Percentiles rank a stretch among this genome's conserved stretches.
Conservation (phyloP, 2,888 invertebrate species). For the Scaptomyza flava region DNA sequence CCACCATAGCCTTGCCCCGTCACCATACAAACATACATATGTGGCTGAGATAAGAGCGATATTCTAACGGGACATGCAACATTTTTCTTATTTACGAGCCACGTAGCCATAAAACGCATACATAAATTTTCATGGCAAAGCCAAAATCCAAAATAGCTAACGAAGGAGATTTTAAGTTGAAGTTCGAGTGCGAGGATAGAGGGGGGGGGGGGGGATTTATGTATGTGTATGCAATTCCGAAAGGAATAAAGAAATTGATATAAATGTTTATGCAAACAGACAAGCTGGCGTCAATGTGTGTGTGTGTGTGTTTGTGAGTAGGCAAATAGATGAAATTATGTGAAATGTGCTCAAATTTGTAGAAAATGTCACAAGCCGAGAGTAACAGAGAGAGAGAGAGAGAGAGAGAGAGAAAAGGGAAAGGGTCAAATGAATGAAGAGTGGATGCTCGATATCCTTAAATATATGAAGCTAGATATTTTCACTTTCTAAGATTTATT, state of each 20-base stretch:
- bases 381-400: slow-evolving; percentile 7
- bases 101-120: slow-evolving; percentile 74
- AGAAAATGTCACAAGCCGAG: slow-evolving; percentile 19
- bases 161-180: slow-evolving; percentile 9
- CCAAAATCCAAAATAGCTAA: slow-evolving; percentile 39
- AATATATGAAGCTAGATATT: slow-evolving; percentile 9
- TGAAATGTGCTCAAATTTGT: slow-evolving; percentile 70
- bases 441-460: slow-evolving; percentile 14
- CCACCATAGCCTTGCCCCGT: background rate
- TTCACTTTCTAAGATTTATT: slow-evolving; percentile 6
- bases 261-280: slow-evolving; percentile 66
- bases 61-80: slow-evolving; percentile 65
- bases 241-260: slow-evolving; percentile 76
- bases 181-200: background rate
- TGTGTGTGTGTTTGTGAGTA: slow-evolving; percentile 4
- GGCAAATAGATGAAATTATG: slow-evolving; percentile 60
- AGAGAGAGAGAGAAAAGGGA: slow-evolving; percentile 27
- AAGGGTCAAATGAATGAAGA: slow-evolving; percentile 51
- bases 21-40: slow-evolving; percentile 22
- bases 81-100: slow-evolving; percentile 78
- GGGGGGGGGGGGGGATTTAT: background rate
- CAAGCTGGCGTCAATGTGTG: slow-evolving; percentile 15
- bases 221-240: slow-evolving; percentile 56
- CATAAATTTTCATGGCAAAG: slow-evolving; percentile 63
- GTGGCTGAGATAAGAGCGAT: slow-evolving; percentile 54